Percentiles rank a stretch among this genome's conserved stretches.
These are phyloP conservation scores for Crossocerus cetratus DNA, from an alignment of 2,888 invertebrate genomes.

Conservation along the genomic window DNA sequence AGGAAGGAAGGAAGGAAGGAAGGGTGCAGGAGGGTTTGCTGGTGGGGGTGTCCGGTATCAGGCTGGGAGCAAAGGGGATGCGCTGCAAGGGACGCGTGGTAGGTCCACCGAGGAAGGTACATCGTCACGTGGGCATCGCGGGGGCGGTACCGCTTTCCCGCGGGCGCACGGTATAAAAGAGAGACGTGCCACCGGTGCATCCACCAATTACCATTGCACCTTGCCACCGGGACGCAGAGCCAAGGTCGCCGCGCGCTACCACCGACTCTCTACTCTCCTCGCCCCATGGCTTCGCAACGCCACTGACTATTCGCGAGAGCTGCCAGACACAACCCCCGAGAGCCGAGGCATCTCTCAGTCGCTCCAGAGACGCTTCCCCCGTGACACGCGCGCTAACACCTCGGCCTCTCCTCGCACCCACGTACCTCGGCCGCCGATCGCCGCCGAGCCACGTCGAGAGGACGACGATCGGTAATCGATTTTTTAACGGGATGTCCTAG, in stretches of 20 bases:
- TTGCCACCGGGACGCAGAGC: slow-evolving; percentile 46
- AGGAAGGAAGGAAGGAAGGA: slow-evolving; percentile 38
- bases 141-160: slow-evolving; percentile 65
- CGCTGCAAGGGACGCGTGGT: slow-evolving; percentile 55
- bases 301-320: too few relatives aligned
- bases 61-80: slow-evolving; percentile 47
- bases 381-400: too few relatives aligned
- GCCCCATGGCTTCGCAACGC: background rate
- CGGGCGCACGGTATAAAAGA: slow-evolving; percentile 63
- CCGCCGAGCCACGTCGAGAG: background rate
- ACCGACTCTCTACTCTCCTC: slow-evolving; percentile 19
- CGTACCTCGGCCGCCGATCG: background rate
- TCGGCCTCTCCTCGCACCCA: background rate
- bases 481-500: slow-evolving; percentile 2
- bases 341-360: too few relatives aligned
- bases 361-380: too few relatives aligned
- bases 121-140: slow-evolving; percentile 62
- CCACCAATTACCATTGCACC: slow-evolving; percentile 66
- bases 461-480: slow-evolving; percentile 1
- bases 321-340: too few relatives aligned
- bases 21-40: slow-evolving; percentile 10
- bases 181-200: slow-evolving; percentile 63
- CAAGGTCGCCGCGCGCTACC: slow-evolving; percentile 41
- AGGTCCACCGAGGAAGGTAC: slow-evolving; percentile 54
- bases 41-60: slow-evolving; percentile 39